Conservation (phyloP, 2,113 vertebrate species). For the Perccottus glenii region DNA sequence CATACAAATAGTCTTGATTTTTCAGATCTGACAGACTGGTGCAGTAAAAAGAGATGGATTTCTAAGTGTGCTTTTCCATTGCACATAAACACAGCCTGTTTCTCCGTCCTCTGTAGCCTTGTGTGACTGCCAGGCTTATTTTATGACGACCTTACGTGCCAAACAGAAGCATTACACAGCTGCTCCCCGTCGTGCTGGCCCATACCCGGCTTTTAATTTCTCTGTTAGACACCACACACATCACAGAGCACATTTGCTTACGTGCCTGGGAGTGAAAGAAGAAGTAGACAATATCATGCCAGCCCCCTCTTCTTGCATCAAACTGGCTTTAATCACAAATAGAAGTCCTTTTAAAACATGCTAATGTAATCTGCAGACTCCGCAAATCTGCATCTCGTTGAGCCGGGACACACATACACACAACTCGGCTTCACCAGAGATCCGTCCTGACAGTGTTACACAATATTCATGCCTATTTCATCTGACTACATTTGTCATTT, state of each 20-base stretch:
- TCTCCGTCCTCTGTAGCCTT: conserved; percentile 23
- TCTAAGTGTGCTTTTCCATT: conserved; percentile 9
- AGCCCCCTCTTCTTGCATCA: conserved; percentile 3
- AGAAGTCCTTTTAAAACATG: conserved; percentile 4
- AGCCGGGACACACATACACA: background rate
- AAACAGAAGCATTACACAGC: conserved; percentile 58
- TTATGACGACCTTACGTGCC: conserved; percentile 41
- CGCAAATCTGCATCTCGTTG: background rate
- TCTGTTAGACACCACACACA: conserved; percentile 10
- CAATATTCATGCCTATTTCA: too few relatives aligned
- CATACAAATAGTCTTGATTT: conserved; percentile 26
- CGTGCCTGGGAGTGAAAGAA: conserved; percentile 11
- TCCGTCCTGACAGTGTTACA: background rate
- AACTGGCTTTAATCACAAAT: conserved; percentile 13
- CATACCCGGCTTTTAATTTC: conserved; percentile 47
- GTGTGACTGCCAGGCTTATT: conserved; percentile 18
- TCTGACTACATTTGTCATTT: too few relatives aligned
- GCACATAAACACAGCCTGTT: conserved; percentile 14
- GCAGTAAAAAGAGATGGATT: conserved; percentile 2
- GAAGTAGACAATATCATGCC: conserved; percentile 4
- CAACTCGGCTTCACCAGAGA: background rate
- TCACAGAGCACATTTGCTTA: conserved; percentile 20
- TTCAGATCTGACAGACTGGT: conserved; percentile 2
- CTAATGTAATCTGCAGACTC: background rate
- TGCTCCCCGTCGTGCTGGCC: conserved; percentile 55